These are phyloP conservation scores for Papilio dardanus DNA, from an alignment of 1,140 invertebrate species.

Conservation along the genomic window DNA sequence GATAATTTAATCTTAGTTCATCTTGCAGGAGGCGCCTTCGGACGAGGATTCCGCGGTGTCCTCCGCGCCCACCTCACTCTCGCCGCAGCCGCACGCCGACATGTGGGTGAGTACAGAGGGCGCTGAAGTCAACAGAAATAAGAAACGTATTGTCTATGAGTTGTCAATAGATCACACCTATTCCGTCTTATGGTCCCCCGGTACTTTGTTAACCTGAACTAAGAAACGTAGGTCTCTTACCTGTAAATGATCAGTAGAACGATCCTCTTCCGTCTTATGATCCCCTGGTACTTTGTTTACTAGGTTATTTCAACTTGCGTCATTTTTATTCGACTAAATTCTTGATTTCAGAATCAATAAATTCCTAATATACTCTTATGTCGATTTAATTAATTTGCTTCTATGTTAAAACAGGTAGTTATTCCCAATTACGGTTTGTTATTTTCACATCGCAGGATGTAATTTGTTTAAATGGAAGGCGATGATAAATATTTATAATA, in stretches of 20 bases:
- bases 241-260: no score
- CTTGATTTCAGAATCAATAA: neutral
- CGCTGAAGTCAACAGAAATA: neutral
- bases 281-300: neutral
- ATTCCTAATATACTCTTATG: neutral
- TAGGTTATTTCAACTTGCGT: no score
- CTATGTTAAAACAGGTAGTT: neutral
- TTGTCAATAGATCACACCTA: no score
- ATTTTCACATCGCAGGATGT: neutral
- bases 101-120: constrained; percentile 74
- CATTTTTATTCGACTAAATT: neutral
- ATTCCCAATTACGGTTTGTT: neutral
- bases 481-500: constrained; percentile 2
- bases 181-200: no score
- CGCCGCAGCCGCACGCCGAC: constrained; percentile 80
- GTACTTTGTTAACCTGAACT: no score
- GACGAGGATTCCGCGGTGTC: constrained; percentile 81
- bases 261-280: neutral
- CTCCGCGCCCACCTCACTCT: constrained; percentile 79
- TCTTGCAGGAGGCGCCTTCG: constrained; percentile 75
- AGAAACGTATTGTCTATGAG: neutral
- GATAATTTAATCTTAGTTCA: neutral
- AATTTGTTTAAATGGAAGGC: neutral
- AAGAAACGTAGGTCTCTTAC: no score
- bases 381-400: neutral